These are phyloP conservation scores for Ochropleura leucogaster DNA, from an alignment of 2,888 invertebrate genomes.

Conservation along the genomic window DNA sequence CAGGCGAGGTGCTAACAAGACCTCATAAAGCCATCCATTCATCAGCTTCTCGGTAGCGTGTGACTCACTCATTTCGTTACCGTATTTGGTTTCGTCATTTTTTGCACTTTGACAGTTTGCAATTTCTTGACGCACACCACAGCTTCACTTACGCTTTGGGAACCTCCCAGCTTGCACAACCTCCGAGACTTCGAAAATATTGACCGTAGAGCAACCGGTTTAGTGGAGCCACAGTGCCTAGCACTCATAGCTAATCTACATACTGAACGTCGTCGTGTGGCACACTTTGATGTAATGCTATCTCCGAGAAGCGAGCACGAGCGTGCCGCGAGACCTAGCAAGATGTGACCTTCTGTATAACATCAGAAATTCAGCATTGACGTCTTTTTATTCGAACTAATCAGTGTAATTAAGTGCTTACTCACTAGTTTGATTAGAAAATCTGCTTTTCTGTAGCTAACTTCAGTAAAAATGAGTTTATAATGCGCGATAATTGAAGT, in stretches of 20 bases:
- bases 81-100: conserved; percentile 4
- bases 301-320: conserved; percentile 20
- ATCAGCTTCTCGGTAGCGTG: conserved; percentile 33
- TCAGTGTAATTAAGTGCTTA: conserved; percentile 15
- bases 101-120: conserved; percentile 14
- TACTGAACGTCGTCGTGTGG: not conserved
- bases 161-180: conserved; percentile 27
- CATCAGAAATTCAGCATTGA: not conserved
- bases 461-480: conserved; percentile 5
- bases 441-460: conserved; percentile 1
- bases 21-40: conserved; percentile 46
- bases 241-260: not conserved
- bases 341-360: conserved; percentile 17
- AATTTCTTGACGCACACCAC: conserved; percentile 42
- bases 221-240: conserved; percentile 1
- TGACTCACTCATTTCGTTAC: conserved; percentile 35
- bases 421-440: conserved; percentile 3
- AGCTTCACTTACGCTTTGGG: conserved; percentile 20
- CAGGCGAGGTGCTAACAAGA: conserved; percentile 22
- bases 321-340: not conserved
- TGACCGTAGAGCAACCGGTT: conserved; percentile 32
- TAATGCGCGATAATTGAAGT: conserved; percentile 7
- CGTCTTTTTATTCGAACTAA: conserved; percentile 1
- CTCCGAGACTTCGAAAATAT: conserved; percentile 17
- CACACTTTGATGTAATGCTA: conserved; percentile 20